Evolutionary conservation across 2,797 vertebrate genomes (phyloP).

Genomic region (Gallirallus australis): DNA sequence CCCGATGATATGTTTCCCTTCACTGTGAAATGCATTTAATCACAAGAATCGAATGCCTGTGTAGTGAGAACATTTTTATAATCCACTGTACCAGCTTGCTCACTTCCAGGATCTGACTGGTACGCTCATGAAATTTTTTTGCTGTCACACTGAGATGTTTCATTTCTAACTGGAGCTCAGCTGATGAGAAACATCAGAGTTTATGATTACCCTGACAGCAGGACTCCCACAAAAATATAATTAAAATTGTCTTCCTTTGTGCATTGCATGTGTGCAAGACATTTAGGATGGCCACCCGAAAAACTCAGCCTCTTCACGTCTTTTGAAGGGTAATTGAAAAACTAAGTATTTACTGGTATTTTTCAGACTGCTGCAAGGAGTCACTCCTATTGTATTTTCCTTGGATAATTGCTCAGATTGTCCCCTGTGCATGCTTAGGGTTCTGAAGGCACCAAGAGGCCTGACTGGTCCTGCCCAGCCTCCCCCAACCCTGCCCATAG

Average conservation of each 20-base stretch:
- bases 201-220: conserved; percentile 31
- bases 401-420: neutral
- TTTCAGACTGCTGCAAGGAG: neutral
- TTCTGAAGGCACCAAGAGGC: neutral
- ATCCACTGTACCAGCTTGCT: conserved; percentile 2
- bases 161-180: conserved; percentile 5
- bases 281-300: neutral
- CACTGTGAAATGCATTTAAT: conserved; percentile 34
- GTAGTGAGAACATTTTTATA: conserved; percentile 12
- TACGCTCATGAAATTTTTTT: conserved; percentile 26
- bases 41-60: neutral
- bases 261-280: neutral
- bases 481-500: neutral
- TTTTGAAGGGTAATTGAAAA: neutral
- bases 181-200: conserved; percentile 37
- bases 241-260: neutral
- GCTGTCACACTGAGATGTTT: conserved; percentile 47
- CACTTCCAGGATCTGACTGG: conserved; percentile 5
- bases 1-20: neutral
- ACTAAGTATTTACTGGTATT: neutral
- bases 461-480: neutral
- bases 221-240: neutral
- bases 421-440: fast-evolving
- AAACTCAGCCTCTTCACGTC: neutral
- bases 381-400: neutral